Evolutionary conservation across 2,113 vertebrate genomes (phyloP).

Genomic region (Myxocyprinus asiaticus): DNA sequence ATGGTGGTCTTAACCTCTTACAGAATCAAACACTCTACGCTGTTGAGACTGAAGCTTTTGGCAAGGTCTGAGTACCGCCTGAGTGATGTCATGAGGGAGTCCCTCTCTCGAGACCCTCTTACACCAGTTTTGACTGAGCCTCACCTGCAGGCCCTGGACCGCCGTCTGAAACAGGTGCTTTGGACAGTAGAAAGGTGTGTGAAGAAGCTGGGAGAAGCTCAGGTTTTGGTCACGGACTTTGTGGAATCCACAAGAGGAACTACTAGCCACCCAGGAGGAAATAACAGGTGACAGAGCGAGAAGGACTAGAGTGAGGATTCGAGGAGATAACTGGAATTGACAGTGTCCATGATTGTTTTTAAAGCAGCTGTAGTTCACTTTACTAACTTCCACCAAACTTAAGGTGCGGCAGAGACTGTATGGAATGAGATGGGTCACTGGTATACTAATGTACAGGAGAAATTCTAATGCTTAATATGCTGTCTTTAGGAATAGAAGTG

Average conservation of each 20-base stretch:
- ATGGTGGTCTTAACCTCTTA: neutral
- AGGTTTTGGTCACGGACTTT: conserved; percentile 77
- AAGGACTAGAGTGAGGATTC: neutral
- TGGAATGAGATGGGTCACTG: no score
- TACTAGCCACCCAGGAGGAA: neutral
- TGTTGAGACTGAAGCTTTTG: conserved; percentile 82
- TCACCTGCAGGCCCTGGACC: conserved; percentile 89
- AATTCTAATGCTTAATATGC: no score
- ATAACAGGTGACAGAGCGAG: conserved; percentile 15
- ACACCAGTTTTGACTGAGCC: conserved; percentile 82
- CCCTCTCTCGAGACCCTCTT: conserved; percentile 82
- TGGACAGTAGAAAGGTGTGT: conserved; percentile 76
- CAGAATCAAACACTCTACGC: conserved; percentile 88
- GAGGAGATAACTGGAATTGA: neutral
- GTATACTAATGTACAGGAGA: no score
- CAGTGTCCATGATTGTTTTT: neutral
- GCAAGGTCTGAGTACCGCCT: conserved; percentile 76
- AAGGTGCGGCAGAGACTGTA: no score
- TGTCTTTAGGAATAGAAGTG: no score
- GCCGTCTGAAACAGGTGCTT: conserved; percentile 82
- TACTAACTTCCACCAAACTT: no score
- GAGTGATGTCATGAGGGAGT: conserved; percentile 92
- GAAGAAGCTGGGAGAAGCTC: conserved; percentile 72
- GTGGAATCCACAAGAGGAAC: conserved; percentile 11
- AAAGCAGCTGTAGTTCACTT: no score